Evolutionary conservation across 2,888 invertebrate species (phyloP).

Genomic region (Nymphalis c-album): DNA sequence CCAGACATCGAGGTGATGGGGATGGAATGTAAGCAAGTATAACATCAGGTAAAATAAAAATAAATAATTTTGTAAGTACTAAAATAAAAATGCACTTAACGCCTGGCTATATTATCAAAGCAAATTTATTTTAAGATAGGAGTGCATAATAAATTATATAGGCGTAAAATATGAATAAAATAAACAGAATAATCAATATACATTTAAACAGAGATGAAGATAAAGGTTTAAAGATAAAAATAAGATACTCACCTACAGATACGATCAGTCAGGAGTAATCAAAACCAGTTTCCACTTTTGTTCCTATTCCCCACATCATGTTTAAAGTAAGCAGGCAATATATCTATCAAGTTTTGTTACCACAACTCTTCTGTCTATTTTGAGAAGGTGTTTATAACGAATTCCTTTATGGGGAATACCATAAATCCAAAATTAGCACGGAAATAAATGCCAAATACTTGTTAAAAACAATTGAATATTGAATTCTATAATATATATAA

Average conservation of each 20-base stretch:
- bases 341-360: constrained; percentile 37
- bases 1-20: no score
- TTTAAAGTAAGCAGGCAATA: constrained; percentile 22
- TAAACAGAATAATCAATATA: constrained; percentile 11
- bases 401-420: constrained; percentile 46
- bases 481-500: background rate
- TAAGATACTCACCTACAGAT: constrained; percentile 17
- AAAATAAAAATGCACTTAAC: background rate
- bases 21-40: no score
- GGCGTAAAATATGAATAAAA: background rate
- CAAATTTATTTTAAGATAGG: constrained; percentile 21
- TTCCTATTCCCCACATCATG: constrained; percentile 26
- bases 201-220: constrained; percentile 20
- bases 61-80: no score
- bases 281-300: constrained; percentile 31
- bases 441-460: background rate
- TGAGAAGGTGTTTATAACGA: constrained; percentile 54
- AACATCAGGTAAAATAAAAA: no score
- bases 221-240: constrained; percentile 25
- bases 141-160: constrained; percentile 9
- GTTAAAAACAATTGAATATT: background rate
- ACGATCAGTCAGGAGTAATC: constrained; percentile 30
- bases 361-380: constrained; percentile 54
- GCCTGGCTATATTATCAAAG: constrained; percentile 19
- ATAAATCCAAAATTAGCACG: constrained; percentile 20